These are phyloP conservation scores for Otolemur crassicaudatus DNA, from an alignment of 2,797 vertebrate species.

Conservation along the genomic window DNA sequence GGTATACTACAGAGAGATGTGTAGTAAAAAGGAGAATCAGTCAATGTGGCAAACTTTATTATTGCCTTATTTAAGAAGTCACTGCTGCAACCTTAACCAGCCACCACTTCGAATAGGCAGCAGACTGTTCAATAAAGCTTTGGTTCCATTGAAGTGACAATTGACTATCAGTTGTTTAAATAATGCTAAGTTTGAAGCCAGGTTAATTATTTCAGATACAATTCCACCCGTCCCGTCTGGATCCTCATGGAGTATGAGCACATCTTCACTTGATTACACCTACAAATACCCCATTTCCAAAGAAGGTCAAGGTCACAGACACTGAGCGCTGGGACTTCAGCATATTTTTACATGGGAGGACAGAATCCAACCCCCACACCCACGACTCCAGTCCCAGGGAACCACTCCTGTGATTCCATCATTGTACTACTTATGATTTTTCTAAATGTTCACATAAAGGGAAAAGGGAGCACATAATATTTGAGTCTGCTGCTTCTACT, in stretches of 20 bases:
- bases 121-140: too few species aligned
- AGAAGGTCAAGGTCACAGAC: neutral
- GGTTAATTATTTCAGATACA: too few species aligned
- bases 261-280: neutral
- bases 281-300: neutral
- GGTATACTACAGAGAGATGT: too few species aligned
- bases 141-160: too few species aligned
- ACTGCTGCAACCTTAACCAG: too few species aligned
- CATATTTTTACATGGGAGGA: neutral
- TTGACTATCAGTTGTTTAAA: too few species aligned
- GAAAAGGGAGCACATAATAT: neutral
- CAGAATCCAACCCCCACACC: neutral
- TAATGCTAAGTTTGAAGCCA: too few species aligned
- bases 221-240: too few species aligned
- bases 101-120: too few species aligned
- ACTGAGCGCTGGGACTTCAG: neutral
- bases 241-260: neutral
- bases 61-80: neutral
- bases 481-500: neutral
- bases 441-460: neutral
- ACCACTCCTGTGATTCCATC: neutral
- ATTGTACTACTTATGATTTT: neutral
- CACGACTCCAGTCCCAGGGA: neutral
- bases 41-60: neutral
- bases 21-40: too few species aligned